Evolutionary conservation across 2,113 vertebrate species (phyloP), one percentile per base, ranked within the genome.

Genomic region (Tragulus kanchil): DNA sequence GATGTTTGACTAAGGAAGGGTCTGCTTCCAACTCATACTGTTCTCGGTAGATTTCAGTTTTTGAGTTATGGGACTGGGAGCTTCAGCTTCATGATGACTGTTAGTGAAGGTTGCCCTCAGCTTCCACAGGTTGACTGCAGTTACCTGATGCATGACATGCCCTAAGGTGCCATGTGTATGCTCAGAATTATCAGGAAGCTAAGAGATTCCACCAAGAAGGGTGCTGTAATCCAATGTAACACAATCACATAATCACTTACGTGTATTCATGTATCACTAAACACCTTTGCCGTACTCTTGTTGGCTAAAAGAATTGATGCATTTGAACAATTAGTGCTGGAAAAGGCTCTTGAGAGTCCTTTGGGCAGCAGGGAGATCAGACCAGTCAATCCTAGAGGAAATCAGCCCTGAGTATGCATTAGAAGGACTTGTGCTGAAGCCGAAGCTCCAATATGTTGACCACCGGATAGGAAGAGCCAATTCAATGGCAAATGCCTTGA

Each of bases 211-310:
- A 78, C 26, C 31, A 69, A 25, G 28, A 78, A 1, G 28, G 12
- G 50, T 2, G 4, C 26, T 85, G 1, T 15, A 45, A 3, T 15
- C 21, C 16, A 45, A 73, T 5, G 12, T 28, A 31, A 23, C n/a
- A 21, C 2, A 5, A 0, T 28, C 54, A 59, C 11, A 11, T 31
- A 21, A 14, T 50, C 56, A 28, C 12, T 56, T n/a, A 17, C 3
- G 16, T 28, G 13, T 17, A 50, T 50, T 25, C 5, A 6, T 1
- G 3, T 2, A 5, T 8, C 21, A 17, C 25, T 12, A 10, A 13
- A 31, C 8, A 36, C 17, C 28, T 71, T 83, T 31, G 56, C n/a
- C 65, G 1, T 13, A 52, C 59, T 28, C 67, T 31, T n/a, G 13
- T 45, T 45, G 69, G 69, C 45, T 73, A 45, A 42, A 73, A 73